These are phyloP conservation scores for Actinia tenebrosa DNA, from an alignment of 64 coral and sea anemone species.

Conservation along the genomic window DNA sequence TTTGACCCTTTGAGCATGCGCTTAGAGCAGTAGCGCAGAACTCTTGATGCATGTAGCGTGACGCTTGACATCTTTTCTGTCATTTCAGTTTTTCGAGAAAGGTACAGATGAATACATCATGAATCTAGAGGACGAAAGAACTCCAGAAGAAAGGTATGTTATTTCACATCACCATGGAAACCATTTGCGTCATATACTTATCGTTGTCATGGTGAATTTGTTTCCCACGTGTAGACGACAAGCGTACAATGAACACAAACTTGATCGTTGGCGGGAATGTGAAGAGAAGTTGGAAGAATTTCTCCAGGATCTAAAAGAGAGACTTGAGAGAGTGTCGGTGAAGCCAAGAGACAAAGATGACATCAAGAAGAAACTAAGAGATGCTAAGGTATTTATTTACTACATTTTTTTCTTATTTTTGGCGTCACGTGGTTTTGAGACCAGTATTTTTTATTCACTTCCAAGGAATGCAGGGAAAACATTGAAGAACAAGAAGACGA, in stretches of 20 bases:
- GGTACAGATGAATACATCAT: not conserved
- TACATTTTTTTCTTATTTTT: too few relatives aligned
- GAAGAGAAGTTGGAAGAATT: not conserved
- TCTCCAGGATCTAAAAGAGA: not conserved
- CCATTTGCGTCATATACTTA: not conserved
- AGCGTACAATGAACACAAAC: slow-evolving; percentile 2
- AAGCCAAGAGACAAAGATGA: not conserved
- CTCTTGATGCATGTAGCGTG: too few relatives aligned
- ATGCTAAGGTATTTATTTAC: slow-evolving; percentile 5
- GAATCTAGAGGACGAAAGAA: not conserved
- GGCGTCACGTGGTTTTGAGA: too few relatives aligned
- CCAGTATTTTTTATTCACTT: not conserved
- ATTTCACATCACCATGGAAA: not conserved
- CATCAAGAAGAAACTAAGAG: not conserved
- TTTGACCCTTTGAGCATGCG: too few relatives aligned
- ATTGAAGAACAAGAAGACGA: slow-evolving; percentile 1
- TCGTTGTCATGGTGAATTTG: not conserved
- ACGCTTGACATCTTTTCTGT: not conserved
- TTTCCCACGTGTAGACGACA: not conserved
- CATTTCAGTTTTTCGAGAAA: slow-evolving; percentile 15
- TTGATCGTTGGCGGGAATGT: not conserved
- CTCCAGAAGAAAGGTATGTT: slow-evolving; percentile 12
- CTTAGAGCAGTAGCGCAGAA: too few relatives aligned
- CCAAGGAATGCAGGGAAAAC: slow-evolving; percentile 1
- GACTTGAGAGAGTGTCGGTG: not conserved